Percentiles rank a stretch among this genome's conserved stretches.
phyloP scores from a whole-genome alignment of 2,113 vertebrate species.

The Coracopsis vasa region DNA sequence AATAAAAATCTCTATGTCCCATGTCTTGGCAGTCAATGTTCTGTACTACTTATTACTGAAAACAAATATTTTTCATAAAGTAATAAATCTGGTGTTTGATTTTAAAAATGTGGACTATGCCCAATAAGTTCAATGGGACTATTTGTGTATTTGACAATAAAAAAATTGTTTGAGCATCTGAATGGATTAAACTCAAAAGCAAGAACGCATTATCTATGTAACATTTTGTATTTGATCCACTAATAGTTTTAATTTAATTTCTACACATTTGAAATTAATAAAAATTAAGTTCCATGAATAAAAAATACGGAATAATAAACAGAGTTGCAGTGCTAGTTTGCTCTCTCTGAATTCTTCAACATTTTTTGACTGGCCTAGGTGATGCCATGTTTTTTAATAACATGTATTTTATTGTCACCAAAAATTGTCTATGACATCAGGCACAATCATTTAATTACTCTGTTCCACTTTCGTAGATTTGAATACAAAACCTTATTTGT shows the following conservation, averaged over 20 bases:
- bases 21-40: background rate
- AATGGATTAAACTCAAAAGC: background rate
- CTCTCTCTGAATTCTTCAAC: background rate
- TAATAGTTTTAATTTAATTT: background rate
- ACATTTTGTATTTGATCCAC: background rate
- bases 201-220: background rate
- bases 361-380: background rate
- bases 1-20: background rate
- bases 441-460: background rate
- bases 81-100: background rate
- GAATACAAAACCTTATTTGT: background rate
- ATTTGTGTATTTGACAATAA: background rate
- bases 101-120: background rate
- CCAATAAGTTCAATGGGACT: background rate
- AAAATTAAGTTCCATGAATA: background rate
- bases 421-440: background rate
- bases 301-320: background rate
- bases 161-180: background rate
- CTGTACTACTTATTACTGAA: fast-evolving
- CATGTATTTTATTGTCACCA: background rate
- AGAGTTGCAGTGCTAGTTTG: background rate
- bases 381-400: background rate
- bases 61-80: background rate
- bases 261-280: background rate
- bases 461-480: background rate